Evolutionary conservation across 2,797 vertebrate genomes (phyloP).

Genomic region (Enteromius fasciolatus): DNA sequence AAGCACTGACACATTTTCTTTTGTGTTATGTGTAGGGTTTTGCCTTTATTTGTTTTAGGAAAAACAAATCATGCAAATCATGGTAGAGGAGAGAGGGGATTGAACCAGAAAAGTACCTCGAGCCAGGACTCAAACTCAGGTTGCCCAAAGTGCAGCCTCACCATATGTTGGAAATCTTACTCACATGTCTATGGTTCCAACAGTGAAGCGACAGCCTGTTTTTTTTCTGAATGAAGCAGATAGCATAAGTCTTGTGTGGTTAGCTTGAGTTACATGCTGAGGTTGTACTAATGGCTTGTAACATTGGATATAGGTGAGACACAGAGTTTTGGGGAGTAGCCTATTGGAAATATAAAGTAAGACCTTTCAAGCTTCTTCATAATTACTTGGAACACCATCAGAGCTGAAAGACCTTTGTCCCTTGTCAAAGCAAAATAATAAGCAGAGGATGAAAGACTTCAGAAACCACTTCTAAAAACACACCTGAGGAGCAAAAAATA

Average conservation of each 20-base stretch:
- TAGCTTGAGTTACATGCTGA: too few relatives aligned
- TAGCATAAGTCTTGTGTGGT: background rate
- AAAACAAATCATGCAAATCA: background rate
- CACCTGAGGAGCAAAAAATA: background rate
- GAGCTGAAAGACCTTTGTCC: conserved; percentile 6
- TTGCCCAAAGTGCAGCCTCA: background rate
- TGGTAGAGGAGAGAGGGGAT: background rate
- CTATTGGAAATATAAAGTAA: background rate
- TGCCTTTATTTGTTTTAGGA: background rate
- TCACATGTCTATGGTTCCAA: background rate
- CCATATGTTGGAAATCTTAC: background rate
- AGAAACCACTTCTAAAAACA: background rate
- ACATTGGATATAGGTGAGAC: background rate
- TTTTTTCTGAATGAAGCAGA: background rate
- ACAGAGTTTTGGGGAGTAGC: background rate
- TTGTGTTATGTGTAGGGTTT: background rate
- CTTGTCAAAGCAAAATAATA: conserved; percentile 13
- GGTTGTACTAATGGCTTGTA: background rate
- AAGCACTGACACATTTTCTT: background rate
- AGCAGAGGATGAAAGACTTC: background rate
- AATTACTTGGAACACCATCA: conserved; percentile 19
- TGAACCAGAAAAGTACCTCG: background rate
- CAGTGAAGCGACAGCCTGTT: background rate
- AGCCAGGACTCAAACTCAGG: background rate
- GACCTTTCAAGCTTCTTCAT: background rate